These are phyloP conservation scores for Acanthis flammea DNA, from an alignment of 2,797 vertebrate genomes.

Conservation along the genomic window DNA sequence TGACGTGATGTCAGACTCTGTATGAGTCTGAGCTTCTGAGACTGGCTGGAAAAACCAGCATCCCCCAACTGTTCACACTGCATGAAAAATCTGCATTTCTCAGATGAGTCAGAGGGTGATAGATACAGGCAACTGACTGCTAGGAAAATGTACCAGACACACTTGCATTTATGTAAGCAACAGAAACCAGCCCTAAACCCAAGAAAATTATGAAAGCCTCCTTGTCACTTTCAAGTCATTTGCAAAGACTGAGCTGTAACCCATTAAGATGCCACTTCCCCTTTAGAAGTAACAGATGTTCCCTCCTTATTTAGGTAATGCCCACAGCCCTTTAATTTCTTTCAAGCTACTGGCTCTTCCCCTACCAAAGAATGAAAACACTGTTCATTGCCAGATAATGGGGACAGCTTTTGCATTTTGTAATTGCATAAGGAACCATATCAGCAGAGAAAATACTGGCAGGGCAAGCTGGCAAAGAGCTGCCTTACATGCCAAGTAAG, in stretches of 20 bases:
- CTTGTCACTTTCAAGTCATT: neutral
- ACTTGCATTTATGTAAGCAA: neutral
- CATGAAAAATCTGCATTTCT: neutral
- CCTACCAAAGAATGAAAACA: neutral
- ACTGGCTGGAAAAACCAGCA: neutral
- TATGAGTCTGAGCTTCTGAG: neutral
- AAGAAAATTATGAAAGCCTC: neutral
- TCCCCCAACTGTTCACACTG: fast-evolving
- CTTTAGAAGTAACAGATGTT: slow-evolving; percentile 51
- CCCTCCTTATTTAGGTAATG: neutral
- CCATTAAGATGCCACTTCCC: slow-evolving; percentile 25
- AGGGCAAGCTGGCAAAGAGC: neutral
- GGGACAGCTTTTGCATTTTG: neutral
- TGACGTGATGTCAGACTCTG: neutral
- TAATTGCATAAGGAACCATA: fast-evolving
- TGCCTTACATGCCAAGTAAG: fast-evolving
- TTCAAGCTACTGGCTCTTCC: neutral
- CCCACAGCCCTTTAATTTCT: neutral
- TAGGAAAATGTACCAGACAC: neutral
- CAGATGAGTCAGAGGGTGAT: neutral
- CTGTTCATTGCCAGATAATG: neutral
- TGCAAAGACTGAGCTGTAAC: neutral
- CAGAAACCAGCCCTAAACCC: neutral
- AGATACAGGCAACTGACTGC: neutral
- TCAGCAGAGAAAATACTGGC: neutral